Conservation (phyloP, 2,113 vertebrate species). For the Dunckerocampus dactyliophorus region DNA sequence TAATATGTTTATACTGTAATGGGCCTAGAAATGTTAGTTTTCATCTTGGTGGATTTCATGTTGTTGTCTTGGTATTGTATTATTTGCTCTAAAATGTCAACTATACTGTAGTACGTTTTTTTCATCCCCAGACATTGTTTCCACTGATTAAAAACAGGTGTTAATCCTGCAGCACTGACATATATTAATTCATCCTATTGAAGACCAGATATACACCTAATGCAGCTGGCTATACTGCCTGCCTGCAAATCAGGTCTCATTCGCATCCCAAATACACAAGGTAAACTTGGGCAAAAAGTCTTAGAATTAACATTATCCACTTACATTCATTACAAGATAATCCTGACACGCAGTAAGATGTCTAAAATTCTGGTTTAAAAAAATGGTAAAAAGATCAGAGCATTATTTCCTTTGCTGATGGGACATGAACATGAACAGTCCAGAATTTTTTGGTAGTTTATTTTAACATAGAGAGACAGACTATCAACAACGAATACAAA, state of each 20-base stretch:
- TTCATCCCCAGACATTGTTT: too few relatives aligned
- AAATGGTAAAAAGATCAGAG: not conserved
- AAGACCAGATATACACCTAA: not conserved
- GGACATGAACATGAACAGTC: too few relatives aligned
- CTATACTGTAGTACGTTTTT: not conserved
- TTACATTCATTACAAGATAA: constrained; percentile 48
- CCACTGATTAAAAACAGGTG: constrained; percentile 30
- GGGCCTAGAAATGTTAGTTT: not conserved
- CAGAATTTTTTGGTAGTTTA: too few relatives aligned
- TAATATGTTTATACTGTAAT: not conserved
- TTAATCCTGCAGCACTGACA: constrained; percentile 25
- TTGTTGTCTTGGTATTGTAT: not conserved
- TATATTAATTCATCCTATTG: constrained; percentile 18
- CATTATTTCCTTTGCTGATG: too few relatives aligned
- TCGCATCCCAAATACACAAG: not conserved
- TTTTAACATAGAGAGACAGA: too few relatives aligned
- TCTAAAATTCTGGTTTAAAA: constrained; percentile 12
- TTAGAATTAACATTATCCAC: constrained; percentile 50
- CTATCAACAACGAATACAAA: too few relatives aligned
- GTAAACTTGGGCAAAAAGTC: constrained; percentile 3
- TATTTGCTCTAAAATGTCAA: not conserved
- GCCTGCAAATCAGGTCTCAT: constrained; percentile 9
- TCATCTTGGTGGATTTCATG: not conserved
- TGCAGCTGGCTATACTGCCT: not conserved
- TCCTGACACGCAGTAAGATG: constrained; percentile 20